Evolutionary conservation across 2,797 vertebrate species (phyloP).

Genomic region (Melanotaenia pygmaea): DNA sequence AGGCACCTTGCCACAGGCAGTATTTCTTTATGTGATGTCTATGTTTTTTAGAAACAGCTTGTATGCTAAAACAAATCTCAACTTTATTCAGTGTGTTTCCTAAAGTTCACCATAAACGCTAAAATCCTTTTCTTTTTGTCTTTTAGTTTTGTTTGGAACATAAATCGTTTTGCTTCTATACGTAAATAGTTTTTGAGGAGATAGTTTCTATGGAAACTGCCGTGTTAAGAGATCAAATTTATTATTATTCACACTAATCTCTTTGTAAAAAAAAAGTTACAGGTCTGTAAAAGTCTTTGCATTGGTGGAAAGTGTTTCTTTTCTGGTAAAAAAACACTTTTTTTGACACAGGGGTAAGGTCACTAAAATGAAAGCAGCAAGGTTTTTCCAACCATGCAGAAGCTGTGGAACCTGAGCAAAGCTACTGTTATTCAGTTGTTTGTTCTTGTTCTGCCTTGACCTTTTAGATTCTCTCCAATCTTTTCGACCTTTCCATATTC

Average conservation of each 20-base stretch:
- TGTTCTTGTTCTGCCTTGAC: conserved; percentile 64
- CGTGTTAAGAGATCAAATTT: conserved; percentile 68
- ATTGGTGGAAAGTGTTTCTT: conserved; percentile 39
- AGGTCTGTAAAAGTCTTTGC: conserved; percentile 45
- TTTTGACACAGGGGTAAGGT: conserved; percentile 38
- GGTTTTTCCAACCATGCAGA: conserved; percentile 29
- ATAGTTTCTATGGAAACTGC: conserved; percentile 82
- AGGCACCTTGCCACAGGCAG: conserved; percentile 45
- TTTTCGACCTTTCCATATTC: conserved; percentile 69
- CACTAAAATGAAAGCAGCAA: conserved; percentile 26
- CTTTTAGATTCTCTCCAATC: conserved; percentile 63
- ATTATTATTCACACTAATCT: conserved; percentile 66
- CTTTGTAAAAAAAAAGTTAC: conserved; percentile 34
- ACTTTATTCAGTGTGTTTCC: conserved; percentile 46
- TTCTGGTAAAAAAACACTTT: conserved; percentile 42
- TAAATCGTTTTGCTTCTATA: conserved; percentile 38
- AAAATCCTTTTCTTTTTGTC: conserved; percentile 29
- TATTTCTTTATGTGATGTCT: conserved; percentile 58
- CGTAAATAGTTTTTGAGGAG: conserved; percentile 50
- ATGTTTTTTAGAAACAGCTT: conserved; percentile 37
- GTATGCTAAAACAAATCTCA: conserved; percentile 50
- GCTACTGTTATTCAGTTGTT: conserved; percentile 55
- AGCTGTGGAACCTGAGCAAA: conserved; percentile 42
- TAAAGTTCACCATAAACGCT: conserved; percentile 43
- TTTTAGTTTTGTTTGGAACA: conserved; percentile 42